Evolutionary conservation across 1,140 invertebrate species (phyloP), one percentile per base, ranked within the genome.

Genomic region (Gonatopus flavifemur): DNA sequence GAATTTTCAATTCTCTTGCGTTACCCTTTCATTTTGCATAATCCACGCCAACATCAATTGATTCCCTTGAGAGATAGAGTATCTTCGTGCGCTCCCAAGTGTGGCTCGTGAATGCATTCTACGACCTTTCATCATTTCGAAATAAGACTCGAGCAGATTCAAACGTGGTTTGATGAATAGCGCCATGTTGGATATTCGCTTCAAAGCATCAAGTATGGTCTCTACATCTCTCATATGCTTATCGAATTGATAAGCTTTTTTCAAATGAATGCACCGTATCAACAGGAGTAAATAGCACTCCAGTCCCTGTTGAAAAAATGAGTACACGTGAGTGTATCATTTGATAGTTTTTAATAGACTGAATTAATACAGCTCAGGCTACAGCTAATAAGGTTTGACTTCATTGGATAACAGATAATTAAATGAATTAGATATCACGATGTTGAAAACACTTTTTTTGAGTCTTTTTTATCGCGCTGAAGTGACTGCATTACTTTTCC

Each of bases 281-380:
- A 70, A 3, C 8, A 59, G 37, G 1, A 70, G 6, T 6, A 70
- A 15, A 19, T 56, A 47, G 39, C 50, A 57, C 36, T 68, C 68
- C 9, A 69, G 18, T 6, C 50, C 36, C 68, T 70, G 12, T 2
- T n/a, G 6, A 25, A 40, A 35, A 38, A 10, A 32, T 15, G 7
- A 13, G 42, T 33, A 31, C n/a, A n/a, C n/a, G n/a, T n/a, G n/a
- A n/a, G n/a, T n/a, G n/a, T n/a, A n/a, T n/a, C n/a, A n/a, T n/a
- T n/a, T n/a, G n/a, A n/a, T n/a, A n/a, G n/a, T n/a, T n/a, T n/a
- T n/a, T n/a, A n/a, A n/a, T n/a, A n/a, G n/a, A n/a, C n/a, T n/a
- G n/a, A n/a, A n/a, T n/a, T n/a, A n/a, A n/a, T n/a, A n/a, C n/a
- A n/a, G n/a, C n/a, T n/a, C n/a, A n/a, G n/a, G n/a, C n/a, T n/a